Percentiles rank a stretch among this genome's conserved stretches.
Evolutionary conservation across 1,140 invertebrate species (phyloP).

Genomic region (Amyelois transitella): DNA sequence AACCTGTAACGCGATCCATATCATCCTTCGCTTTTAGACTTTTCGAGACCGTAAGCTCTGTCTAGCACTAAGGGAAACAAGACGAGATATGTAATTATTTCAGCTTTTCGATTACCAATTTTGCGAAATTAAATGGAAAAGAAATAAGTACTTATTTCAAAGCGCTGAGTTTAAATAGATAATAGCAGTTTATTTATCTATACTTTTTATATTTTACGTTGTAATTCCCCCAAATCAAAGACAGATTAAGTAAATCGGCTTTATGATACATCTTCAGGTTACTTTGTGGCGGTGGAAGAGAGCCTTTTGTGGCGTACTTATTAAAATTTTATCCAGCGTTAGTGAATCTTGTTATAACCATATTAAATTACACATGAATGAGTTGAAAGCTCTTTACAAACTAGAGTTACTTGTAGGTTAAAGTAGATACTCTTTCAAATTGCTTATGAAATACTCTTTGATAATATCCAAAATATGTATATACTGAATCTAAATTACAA

Average conservation of each 20-base stretch:
- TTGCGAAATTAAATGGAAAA: too few relatives aligned
- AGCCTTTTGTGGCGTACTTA: neutral
- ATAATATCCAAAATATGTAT: too few relatives aligned
- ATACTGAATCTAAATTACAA: too few relatives aligned
- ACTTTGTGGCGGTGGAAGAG: conserved; percentile 6
- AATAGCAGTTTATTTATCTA: neutral
- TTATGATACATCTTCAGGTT: conserved; percentile 20
- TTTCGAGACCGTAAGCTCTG: too few relatives aligned
- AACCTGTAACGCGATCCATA: too few relatives aligned
- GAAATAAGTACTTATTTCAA: too few relatives aligned
- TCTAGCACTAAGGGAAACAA: too few relatives aligned
- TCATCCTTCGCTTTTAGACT: too few relatives aligned
- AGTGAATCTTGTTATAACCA: neutral
- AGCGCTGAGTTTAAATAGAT: too few relatives aligned
- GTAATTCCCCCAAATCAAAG: conserved; percentile 17
- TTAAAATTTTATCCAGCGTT: neutral
- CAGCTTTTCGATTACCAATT: too few relatives aligned
- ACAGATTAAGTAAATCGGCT: conserved; percentile 30
- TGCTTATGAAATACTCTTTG: too few relatives aligned
- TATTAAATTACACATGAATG: neutral
- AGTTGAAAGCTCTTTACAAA: neutral
- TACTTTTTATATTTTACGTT: neutral
- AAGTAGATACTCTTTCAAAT: neutral
- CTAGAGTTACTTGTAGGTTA: neutral
- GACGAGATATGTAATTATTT: too few relatives aligned